Base-by-base conservation (phyloP, 2,113 vertebrate species). In the Callocephalon fimbriatum region DNA sequence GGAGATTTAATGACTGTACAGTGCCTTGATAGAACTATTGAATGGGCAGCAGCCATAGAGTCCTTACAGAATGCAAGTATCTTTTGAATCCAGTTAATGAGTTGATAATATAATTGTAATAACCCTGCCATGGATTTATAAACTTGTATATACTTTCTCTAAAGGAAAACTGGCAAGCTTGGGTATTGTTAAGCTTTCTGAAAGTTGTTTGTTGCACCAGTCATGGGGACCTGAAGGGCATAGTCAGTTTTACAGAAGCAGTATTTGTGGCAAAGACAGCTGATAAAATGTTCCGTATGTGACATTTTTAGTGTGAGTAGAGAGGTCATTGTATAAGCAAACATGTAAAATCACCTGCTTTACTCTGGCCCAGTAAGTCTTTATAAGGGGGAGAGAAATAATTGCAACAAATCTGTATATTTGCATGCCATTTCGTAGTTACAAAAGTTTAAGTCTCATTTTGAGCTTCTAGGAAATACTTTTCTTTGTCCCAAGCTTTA, bases 1-100 rank as follows among this genome's bases (percentile, higher is more conserved):
- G 74, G 54, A 94, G 86, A 32, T 88, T 77, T 96, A 94, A 80
- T 85, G 97, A 91, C 80, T 97, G 86, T 93, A 95, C 76, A 97
- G 97, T 98, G 97, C 98, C 97, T 98, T 98, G 97, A 93, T 96
- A 95, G 97, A 97, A 92, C 96, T 96, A 31, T 68, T 93, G 87
- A 95, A 92, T 86, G 93, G 95, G 95, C 96, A 97, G 87, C 96
- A 97, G 93, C 94, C 67, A 50, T 82, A 61, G 48, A 83, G 59
- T 88, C 89, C 90, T 93, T 79, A 67, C 47, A 85, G 77, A 93
- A 77, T 91, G 70, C 71, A 79, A 5, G 9, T 94, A 63, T 66
- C 58, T 90, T 77, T 51, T 58, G 45, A 89, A 75, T 74, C 35
- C 45, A 66, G 29, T 75, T 22, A 7, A 38, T 90, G 68, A 81